Percentiles rank a stretch among this genome's conserved stretches.
phyloP scores from a whole-genome alignment of 2,797 vertebrate species.

The Macropodus opercularis region DNA sequence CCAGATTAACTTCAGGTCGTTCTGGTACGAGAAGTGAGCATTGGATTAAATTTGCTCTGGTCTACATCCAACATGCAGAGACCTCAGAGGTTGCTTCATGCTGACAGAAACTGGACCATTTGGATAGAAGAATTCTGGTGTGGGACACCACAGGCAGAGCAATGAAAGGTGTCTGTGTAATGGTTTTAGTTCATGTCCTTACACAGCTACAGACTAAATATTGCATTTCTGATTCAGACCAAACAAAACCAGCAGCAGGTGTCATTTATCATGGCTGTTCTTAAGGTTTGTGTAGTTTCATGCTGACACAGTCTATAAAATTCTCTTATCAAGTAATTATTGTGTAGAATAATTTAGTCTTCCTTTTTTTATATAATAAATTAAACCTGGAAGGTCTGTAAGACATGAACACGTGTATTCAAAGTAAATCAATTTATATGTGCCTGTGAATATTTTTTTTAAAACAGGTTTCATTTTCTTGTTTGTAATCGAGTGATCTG shows the following conservation, averaged over 20 bases:
- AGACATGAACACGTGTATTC: neutral
- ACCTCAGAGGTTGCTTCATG: neutral
- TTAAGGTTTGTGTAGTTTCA: neutral
- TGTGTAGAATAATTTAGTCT: neutral
- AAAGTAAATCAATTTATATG: neutral
- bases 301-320: neutral
- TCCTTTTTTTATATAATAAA: neutral
- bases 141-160: neutral
- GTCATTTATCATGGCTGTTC: neutral
- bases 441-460: neutral
- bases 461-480: neutral
- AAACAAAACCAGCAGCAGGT: conserved; percentile 1
- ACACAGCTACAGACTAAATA: neutral
- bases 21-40: conserved; percentile 7
- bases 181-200: neutral
- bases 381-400: neutral
- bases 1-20: conserved; percentile 35
- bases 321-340: neutral
- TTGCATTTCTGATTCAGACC: neutral
- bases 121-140: neutral
- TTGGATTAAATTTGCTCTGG: neutral
- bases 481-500: neutral
- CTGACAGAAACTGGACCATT: neutral
- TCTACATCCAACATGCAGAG: conserved; percentile 5
- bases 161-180: neutral